Evolutionary conservation across 2,113 vertebrate species (phyloP), one percentile per base, ranked within the genome.

Genomic region (Morphnarchus princeps): DNA sequence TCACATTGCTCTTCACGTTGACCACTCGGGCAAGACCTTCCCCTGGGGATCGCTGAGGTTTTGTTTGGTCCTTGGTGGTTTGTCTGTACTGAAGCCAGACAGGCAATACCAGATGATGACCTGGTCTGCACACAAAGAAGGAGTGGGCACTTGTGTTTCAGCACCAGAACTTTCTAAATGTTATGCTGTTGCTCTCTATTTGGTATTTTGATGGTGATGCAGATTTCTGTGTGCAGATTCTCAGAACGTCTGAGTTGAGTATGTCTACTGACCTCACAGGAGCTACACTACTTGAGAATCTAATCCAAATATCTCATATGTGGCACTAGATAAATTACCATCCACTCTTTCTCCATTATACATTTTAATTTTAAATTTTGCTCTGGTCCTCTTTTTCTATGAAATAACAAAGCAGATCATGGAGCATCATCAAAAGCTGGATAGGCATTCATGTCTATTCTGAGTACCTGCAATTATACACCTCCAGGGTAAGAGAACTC

Each of bases 381-480:
- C 18, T 89, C 31, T 78, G 9, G 59, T 91, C 34, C 10, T 88
- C 38, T 62, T 50, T 82, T 65, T 61, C 55, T 59, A 2, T 81
- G 42, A 87, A 84, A 67, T 84, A 82, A 71, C 61, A 80, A 58
- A 59, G 22, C 42, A 91, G 91, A 70, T 92, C 50, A 79, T 77
- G 31, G 80, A 80, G n/a, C 63, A 91, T 77, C 40, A 88, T 61
- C 20, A 65, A 69, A 88, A 79, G 16, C 82, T 36, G 50, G 71
- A 65, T 85, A 91, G 73, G 11, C 14, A 70, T 95, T 86, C 36
- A 10, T 76, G 58, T 94, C 40, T 95, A 16, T 97, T 97, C 62
- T 72, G 50, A 96, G 90, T 38, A 91, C 66, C 54, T 93, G 70
- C 43, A 89, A 82, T 96, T 95, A 55, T 85, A 95, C 62, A 90